Base-by-base conservation (phyloP, 1,140 invertebrate genomes). In the Maconellicoccus hirsutus region DNA sequence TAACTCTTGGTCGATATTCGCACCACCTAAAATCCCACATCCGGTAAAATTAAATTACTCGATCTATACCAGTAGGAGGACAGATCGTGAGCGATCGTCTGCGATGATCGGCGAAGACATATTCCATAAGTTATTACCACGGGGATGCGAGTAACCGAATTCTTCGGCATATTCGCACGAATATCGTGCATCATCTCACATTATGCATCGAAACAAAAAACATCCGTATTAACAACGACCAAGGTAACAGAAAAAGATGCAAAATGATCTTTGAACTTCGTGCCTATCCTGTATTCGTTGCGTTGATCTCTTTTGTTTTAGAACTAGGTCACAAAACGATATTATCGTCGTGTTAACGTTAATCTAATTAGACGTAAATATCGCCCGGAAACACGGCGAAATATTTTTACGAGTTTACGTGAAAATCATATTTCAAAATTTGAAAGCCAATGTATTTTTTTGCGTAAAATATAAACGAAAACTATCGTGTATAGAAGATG, bases 141-240 rank as follows among this genome's bases (percentile, higher is more conserved):
- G 61, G 19, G 61, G 10, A 66, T 26, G 19, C 61, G 22, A 25
- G 19, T 66, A 66, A 66, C 61, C 61, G 61, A 66, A 66, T 66
- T 66, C 25, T 26, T 66, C 61, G 61, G 22, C 61, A 66, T 66
- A 66, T 66, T 66, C 61, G 61, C 61, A 66, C 61, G 61, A 66
- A 66, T 66, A 66, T 66, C 61, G 61, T 66, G 61, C 61, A 66
- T 26, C 61, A 22, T 25, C 21, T 19, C 16, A 14, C 42, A 16
- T 16, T 52, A 52, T 19, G 42, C 42, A 33, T 3, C 29, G 29
- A 33, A 33, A 33, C 42, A 52, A 16, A 4, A 52, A 52, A 16
- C 42, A 19, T 52, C 29, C 42, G 42, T 52, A 14, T 52, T 14
- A 52, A 14, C 42, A 33, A 33, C 29, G 29, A 33, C 29, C 29